Percentiles rank a stretch among this genome's conserved stretches.
phyloP scores from a whole-genome alignment of 2,113 vertebrate species.

The Lontra canadensis region DNA sequence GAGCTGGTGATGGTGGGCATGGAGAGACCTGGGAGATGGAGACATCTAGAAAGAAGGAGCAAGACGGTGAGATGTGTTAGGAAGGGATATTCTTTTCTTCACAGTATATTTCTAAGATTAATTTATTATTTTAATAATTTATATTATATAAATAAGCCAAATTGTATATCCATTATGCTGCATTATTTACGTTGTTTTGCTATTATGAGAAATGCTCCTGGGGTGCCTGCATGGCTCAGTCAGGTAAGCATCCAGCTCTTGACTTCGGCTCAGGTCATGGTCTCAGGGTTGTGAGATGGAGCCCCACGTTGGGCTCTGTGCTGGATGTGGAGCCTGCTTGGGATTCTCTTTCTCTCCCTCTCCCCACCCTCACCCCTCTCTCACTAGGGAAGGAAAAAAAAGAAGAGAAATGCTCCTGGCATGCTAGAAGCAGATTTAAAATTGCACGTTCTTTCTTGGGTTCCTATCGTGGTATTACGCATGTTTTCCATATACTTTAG shows the following conservation, averaged over 20 bases:
- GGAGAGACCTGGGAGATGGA: not conserved
- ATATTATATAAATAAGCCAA: not conserved
- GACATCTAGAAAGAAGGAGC: not conserved
- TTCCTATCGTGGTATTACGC: not conserved
- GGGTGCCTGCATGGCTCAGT: not conserved
- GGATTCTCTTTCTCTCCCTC: not conserved
- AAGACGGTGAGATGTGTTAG: not conserved
- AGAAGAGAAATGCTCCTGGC: not conserved
- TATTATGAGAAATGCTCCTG: not conserved
- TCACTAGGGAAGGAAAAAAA: not conserved
- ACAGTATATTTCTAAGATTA: not conserved
- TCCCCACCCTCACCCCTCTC: not conserved
- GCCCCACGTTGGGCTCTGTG: not conserved
- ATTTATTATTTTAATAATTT: not conserved
- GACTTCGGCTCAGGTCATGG: not conserved
- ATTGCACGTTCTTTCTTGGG: not conserved
- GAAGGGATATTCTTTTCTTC: not conserved
- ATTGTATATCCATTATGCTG: not conserved
- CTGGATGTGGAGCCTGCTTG: not conserved
- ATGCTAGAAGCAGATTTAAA: not conserved
- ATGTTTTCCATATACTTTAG: not conserved
- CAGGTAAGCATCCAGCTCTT: not conserved
- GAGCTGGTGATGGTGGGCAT: not conserved
- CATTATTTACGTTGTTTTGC: not conserved
- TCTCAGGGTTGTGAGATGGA: not conserved